Conservation (phyloP, 2,888 invertebrate genomes). For the Osedax fenrisi region DNA sequence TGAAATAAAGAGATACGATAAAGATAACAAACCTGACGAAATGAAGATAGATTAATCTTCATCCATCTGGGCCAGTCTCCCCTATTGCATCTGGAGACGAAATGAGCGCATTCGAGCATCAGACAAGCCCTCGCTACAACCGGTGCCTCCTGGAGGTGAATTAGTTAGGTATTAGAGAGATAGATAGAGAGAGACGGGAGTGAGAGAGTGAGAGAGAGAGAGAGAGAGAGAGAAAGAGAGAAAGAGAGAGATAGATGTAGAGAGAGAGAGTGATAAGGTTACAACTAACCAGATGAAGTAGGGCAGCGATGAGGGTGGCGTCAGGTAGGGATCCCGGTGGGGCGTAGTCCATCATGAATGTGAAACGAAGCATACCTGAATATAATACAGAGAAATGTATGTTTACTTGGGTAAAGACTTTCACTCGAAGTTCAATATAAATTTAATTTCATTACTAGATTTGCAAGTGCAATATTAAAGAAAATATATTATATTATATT, state of each 20-base stretch:
- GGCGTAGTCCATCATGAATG: slow-evolving; percentile 83
- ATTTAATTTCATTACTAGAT: background rate
- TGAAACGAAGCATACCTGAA: slow-evolving; percentile 80
- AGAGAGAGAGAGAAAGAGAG: slow-evolving; percentile 84
- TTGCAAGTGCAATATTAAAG: background rate
- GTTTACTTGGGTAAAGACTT: too few species aligned
- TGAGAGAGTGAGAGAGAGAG: slow-evolving; percentile 59
- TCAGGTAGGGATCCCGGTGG: slow-evolving; percentile 92
- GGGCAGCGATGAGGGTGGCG: slow-evolving; percentile 80
- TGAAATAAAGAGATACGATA: background rate
- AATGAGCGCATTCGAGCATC: slow-evolving; percentile 82
- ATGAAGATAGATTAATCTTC: slow-evolving; percentile 69
- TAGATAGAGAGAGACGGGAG: background rate
- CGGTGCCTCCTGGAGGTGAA: slow-evolving; percentile 71
- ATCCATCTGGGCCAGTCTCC: slow-evolving; percentile 98
- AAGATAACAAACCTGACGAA: slow-evolving; percentile 47
- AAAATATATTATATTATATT: background rate
- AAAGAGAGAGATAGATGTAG: slow-evolving; percentile 61
- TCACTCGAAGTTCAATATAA: background rate
- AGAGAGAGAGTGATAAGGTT: slow-evolving; percentile 38
- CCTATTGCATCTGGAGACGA: slow-evolving; percentile 92
- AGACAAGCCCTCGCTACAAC: slow-evolving; percentile 81
- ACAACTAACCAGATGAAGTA: slow-evolving; percentile 85
- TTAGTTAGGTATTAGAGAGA: too few species aligned
- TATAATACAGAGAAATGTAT: too few species aligned